Conservation (phyloP, 2,888 invertebrate genomes). For the Ligdia adustata region DNA sequence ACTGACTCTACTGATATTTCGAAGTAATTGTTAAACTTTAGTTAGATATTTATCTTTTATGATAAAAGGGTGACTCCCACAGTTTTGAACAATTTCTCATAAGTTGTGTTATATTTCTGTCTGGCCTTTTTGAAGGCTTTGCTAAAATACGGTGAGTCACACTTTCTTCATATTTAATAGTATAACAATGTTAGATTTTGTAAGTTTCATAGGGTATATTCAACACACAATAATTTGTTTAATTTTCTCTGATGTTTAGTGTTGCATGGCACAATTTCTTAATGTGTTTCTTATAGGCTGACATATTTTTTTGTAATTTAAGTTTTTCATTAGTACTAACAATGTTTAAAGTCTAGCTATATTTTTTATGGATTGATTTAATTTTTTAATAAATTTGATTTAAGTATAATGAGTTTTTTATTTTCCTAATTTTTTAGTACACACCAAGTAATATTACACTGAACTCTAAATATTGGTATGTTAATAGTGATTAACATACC, state of each 20-base stretch:
- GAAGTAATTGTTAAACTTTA: constrained; percentile 61
- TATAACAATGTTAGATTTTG: constrained; percentile 47
- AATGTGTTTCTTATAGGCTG: constrained; percentile 61
- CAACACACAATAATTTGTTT: constrained; percentile 48
- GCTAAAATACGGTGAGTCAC: neutral
- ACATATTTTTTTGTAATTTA: constrained; percentile 57
- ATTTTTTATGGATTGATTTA: constrained; percentile 77
- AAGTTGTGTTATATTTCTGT: neutral
- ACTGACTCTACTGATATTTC: constrained; percentile 65
- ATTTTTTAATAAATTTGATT: constrained; percentile 73
- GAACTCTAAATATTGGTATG: too few relatives aligned
- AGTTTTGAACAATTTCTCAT: neutral
- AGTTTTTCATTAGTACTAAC: constrained; percentile 63
- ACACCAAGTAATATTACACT: too few relatives aligned
- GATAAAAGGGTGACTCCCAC: neutral
- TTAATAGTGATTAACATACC: too few relatives aligned
- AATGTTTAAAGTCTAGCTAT: constrained; percentile 63
- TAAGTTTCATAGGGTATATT: constrained; percentile 55
- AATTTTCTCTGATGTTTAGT: constrained; percentile 38
- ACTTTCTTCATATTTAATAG: constrained; percentile 11
- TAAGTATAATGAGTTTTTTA: constrained; percentile 42
- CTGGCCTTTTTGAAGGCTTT: too few relatives aligned
- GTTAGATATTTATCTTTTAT: constrained; percentile 33
- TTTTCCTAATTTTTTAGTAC: too few relatives aligned
- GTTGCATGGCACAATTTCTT: constrained; percentile 44